These are phyloP conservation scores for Pholis gunnellus DNA, from an alignment of 2,113 vertebrate genomes.

Conservation along the genomic window DNA sequence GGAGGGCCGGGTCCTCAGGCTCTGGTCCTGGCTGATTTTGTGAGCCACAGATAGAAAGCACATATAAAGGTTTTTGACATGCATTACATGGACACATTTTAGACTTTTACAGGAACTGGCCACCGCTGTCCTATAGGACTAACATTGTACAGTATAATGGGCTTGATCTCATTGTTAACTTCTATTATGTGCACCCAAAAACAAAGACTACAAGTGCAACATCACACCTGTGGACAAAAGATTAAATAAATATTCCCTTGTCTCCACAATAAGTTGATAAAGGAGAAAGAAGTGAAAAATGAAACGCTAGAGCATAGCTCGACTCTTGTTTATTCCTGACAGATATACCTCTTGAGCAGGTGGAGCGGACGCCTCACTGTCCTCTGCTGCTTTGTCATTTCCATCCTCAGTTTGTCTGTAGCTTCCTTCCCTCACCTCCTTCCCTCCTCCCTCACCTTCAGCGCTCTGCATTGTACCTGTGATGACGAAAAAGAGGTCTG, in stretches of 20 bases:
- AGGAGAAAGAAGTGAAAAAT: not conserved
- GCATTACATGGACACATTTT: not conserved
- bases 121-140: fast-evolving
- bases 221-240: not conserved
- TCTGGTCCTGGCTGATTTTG: slow-evolving; percentile 35
- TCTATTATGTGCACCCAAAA: not conserved
- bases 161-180: not conserved
- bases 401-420: slow-evolving; percentile 12
- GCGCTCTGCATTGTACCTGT: slow-evolving; percentile 58
- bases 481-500: not conserved
- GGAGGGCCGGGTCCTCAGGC: not conserved
- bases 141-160: not conserved
- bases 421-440: slow-evolving; percentile 11
- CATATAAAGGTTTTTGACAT: not conserved
- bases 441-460: not conserved
- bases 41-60: slow-evolving; percentile 9
- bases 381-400: slow-evolving; percentile 6
- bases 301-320: not conserved
- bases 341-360: slow-evolving; percentile 5
- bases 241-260: not conserved
- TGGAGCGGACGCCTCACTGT: not conserved
- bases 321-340: not conserved
- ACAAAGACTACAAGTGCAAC: not conserved
- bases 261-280: not conserved
- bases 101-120: not conserved